phyloP scores from a whole-genome alignment of 1,140 invertebrate species.

The Eulimnadia texana region DNA sequence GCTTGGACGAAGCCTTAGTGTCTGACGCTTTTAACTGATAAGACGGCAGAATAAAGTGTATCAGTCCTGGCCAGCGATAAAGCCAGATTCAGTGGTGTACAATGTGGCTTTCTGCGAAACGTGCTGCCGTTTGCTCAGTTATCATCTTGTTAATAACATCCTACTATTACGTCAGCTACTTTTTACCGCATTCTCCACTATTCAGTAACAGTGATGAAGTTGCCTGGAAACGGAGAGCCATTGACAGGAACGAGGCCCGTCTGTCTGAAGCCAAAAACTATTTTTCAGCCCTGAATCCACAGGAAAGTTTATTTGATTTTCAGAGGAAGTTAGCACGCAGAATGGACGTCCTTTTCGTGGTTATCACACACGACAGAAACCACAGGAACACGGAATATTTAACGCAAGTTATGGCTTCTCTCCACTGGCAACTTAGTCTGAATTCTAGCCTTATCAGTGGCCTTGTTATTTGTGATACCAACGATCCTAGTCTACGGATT shows the following conservation, averaged over 20 bases:
- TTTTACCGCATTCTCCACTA: background rate
- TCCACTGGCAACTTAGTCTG: background rate
- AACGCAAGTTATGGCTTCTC: background rate
- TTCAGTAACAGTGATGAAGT: background rate
- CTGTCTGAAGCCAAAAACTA: background rate
- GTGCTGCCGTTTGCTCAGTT: too few relatives aligned
- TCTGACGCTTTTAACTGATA: too few relatives aligned
- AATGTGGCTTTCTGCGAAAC: too few relatives aligned
- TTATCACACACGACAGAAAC: background rate
- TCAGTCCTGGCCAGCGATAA: too few relatives aligned
- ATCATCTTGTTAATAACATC: background rate
- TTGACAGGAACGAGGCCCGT: background rate
- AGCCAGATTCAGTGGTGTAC: too few relatives aligned
- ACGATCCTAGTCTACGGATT: background rate
- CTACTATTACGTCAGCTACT: background rate
- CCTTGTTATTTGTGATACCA: background rate
- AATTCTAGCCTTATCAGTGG: background rate
- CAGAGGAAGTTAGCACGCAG: background rate
- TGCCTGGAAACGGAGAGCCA: background rate
- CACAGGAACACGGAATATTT: slow-evolving; percentile 1
- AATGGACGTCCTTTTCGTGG: background rate
- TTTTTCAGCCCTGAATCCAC: background rate
- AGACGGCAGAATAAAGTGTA: too few relatives aligned
- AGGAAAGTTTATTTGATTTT: background rate
- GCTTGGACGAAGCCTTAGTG: too few relatives aligned